Conservation (phyloP, 2,888 invertebrate genomes). For the Frankliniella fusca region DNA sequence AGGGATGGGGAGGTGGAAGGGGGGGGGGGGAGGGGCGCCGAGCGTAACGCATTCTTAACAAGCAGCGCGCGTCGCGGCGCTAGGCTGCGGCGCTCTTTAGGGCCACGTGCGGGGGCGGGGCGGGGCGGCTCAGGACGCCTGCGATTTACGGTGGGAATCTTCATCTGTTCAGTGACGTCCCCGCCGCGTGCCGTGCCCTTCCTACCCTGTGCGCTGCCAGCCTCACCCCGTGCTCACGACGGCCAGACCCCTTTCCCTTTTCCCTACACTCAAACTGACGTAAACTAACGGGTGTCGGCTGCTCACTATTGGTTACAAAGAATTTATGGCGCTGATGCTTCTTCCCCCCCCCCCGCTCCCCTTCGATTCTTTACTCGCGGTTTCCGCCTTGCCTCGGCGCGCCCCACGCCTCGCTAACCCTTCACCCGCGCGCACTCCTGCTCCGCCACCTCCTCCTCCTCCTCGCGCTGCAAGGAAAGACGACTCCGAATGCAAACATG, state of each 20-base stretch:
- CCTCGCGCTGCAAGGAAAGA: no score
- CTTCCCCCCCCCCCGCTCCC: not conserved
- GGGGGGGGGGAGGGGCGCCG: not conserved
- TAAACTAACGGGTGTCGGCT: not conserved
- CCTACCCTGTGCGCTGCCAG: not conserved
- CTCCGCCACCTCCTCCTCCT: no score
- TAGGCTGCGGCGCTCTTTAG: not conserved
- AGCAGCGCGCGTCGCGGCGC: not conserved
- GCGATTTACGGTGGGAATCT: constrained; percentile 22
- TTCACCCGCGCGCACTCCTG: not conserved
- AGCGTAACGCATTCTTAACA: constrained; percentile 20
- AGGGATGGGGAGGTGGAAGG: not conserved
- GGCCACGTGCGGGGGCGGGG: not conserved
- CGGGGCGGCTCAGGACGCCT: not conserved
- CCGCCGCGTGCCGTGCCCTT: no score
- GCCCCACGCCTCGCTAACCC: not conserved
- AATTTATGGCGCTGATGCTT: constrained; percentile 7
- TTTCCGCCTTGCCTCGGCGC: not conserved
- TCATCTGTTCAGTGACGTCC: not conserved
- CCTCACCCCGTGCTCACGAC: not conserved
- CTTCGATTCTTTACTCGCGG: not conserved
- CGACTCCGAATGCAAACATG: no score
- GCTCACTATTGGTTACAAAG: constrained; percentile 7
- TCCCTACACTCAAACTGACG: not conserved
- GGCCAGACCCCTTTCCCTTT: not conserved